A percentile compares a stretch with the other conserved stretches of the same genome.
phyloP scores from a whole-genome alignment of 2,797 vertebrate genomes.

The Coccyzus lansbergi region DNA sequence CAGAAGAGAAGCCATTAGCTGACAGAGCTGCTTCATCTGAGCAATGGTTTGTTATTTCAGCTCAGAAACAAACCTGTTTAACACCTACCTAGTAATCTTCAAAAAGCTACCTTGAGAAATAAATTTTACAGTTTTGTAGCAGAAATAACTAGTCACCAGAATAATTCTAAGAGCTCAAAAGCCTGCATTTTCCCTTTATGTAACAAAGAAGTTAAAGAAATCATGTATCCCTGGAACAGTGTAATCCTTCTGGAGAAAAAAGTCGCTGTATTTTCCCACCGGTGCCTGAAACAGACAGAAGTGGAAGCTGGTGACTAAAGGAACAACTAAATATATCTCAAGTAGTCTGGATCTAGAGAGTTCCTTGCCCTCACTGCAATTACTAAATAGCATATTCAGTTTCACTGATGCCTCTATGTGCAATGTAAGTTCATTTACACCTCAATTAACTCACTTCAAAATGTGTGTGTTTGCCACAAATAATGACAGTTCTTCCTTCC shows the following conservation, averaged over 20 bases:
- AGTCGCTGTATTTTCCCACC: slow-evolving; percentile 18
- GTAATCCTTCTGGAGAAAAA: not conserved
- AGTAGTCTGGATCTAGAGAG: not conserved
- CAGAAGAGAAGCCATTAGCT: rapidly evolving
- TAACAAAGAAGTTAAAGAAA: not conserved
- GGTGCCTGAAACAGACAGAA: not conserved
- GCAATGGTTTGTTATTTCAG: not conserved
- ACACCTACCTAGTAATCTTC: not conserved
- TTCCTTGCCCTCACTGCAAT: not conserved
- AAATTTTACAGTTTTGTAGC: not conserved
- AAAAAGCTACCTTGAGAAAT: not conserved
- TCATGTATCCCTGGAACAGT: not conserved
- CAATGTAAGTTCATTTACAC: not conserved
- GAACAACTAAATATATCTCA: slow-evolving; percentile 21
- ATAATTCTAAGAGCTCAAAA: not conserved
- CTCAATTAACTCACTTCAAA: not conserved
- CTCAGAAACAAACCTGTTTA: not conserved
- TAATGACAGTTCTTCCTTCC: not conserved
- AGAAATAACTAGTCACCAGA: not conserved
- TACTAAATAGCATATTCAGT: not conserved
- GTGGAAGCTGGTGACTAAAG: slow-evolving; percentile 22
- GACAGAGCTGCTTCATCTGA: not conserved
- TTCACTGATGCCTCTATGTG: not conserved
- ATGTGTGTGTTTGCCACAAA: not conserved
- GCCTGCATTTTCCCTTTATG: not conserved